phyloP scores from a whole-genome alignment of 2,888 invertebrate genomes.

The Ormyrus labotus region DNA sequence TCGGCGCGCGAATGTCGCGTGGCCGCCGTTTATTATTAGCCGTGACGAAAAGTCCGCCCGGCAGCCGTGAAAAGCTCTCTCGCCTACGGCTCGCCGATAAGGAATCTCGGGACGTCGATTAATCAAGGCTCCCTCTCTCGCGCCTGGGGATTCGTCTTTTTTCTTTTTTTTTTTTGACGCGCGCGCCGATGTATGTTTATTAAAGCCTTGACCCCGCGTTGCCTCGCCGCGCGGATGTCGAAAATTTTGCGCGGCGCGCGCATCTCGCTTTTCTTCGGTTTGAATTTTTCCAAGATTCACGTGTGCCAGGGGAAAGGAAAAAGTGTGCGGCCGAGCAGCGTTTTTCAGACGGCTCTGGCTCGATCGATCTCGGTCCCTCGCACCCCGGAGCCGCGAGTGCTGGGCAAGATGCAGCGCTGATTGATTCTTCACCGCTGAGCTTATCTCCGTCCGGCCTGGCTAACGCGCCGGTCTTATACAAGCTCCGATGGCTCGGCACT shows the following conservation, averaged over 20 bases:
- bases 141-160: not conserved
- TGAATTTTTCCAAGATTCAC: not conserved
- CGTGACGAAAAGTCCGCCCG: not conserved
- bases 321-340: too few species aligned
- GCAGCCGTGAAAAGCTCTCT: conserved; percentile 8
- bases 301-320: too few species aligned
- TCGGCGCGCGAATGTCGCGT: conserved; percentile 41
- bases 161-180: too few species aligned
- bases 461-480: too few species aligned
- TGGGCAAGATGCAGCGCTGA: too few species aligned
- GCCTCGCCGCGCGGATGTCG: not conserved
- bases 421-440: too few species aligned
- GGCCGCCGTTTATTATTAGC: conserved; percentile 32
- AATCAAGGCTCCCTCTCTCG: not conserved
- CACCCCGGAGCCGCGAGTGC: too few species aligned
- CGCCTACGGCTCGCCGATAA: not conserved
- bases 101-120: conserved; percentile 7
- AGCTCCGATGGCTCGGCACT: too few species aligned
- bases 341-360: too few species aligned
- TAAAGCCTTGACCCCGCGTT: not conserved
- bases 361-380: too few species aligned
- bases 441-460: too few species aligned
- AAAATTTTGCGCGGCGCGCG: not conserved
- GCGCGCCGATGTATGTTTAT: not conserved
- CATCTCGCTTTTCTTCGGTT: not conserved